These are phyloP conservation scores for Myripristis murdjan DNA, from an alignment of 2,797 vertebrate species.

Conservation along the genomic window DNA sequence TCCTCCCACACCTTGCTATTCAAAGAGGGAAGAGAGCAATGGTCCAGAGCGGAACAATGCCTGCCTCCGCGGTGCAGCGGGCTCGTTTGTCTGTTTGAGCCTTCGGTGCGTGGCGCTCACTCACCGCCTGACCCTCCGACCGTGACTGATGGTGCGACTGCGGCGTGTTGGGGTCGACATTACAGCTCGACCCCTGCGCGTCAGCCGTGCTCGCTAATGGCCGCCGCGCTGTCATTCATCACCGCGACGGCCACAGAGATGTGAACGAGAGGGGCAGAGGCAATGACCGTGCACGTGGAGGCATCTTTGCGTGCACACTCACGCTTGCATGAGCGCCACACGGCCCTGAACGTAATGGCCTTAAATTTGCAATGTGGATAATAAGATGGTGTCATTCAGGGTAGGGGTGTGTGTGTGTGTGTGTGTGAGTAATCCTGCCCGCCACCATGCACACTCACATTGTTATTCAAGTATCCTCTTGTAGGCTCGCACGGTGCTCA, in stretches of 20 bases:
- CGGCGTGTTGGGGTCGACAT: constrained; percentile 64
- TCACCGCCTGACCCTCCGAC: constrained; percentile 64
- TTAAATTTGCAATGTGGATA: constrained; percentile 19
- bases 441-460: not conserved
- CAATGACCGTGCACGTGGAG: constrained; percentile 41
- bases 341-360: constrained; percentile 7
- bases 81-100: constrained; percentile 81
- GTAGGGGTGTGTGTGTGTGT: too few relatives aligned
- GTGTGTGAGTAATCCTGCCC: constrained; percentile 4
- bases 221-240: constrained; percentile 69
- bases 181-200: constrained; percentile 72
- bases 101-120: constrained; percentile 62
- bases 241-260: constrained; percentile 34
- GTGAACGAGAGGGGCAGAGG: constrained; percentile 46
- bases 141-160: constrained; percentile 72
- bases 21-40: constrained; percentile 58
- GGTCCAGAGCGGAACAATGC: constrained; percentile 74
- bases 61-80: constrained; percentile 49
- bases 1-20: constrained; percentile 46
- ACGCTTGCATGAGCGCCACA: not conserved
- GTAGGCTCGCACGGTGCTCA: too few relatives aligned
- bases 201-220: constrained; percentile 74
- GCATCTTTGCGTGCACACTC: not conserved
- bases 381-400: constrained; percentile 18
- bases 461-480: too few relatives aligned